A percentile compares a stretch with the other conserved stretches of the same genome.
Evolutionary conservation across 2,797 vertebrate genomes (phyloP).

Genomic region (Onychomys torridus): DNA sequence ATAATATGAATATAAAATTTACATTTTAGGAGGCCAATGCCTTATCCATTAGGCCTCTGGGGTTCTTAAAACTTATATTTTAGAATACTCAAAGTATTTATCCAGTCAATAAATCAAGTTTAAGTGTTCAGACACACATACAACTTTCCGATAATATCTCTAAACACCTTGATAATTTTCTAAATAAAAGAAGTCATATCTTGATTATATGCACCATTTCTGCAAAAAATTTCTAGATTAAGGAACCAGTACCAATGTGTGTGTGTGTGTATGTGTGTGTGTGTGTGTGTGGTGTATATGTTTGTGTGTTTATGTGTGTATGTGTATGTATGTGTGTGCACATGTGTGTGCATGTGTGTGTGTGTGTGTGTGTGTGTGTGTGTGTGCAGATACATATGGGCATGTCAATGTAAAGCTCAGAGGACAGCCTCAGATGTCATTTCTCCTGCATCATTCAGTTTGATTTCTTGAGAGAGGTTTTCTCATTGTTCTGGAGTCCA

Average conservation of each 20-base stretch:
- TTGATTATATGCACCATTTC: neutral
- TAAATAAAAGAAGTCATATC: neutral
- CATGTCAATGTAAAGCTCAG: neutral
- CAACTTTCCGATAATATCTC: neutral
- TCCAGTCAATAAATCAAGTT: neutral
- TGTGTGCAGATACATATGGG: too few relatives aligned
- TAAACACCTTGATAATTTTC: neutral
- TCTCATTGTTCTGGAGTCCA: neutral
- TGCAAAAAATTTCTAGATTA: neutral
- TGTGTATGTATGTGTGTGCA: neutral
- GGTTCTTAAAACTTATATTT: neutral
- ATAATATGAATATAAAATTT: neutral
- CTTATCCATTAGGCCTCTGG: constrained; percentile 79
- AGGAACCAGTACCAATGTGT: neutral
- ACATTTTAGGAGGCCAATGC: constrained; percentile 79
- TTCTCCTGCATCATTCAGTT: neutral
- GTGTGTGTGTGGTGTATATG: too few relatives aligned
- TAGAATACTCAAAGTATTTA: neutral
- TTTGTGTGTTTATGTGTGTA: neutral
- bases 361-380: too few relatives aligned
- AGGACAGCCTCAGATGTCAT: neutral
- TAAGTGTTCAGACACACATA: neutral
- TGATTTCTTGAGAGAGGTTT: neutral
- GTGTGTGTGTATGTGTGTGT: neutral
- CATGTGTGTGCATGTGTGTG: neutral